Conservation (phyloP, 2,888 invertebrate genomes). For the Sepioteuthis lessoniana region DNA sequence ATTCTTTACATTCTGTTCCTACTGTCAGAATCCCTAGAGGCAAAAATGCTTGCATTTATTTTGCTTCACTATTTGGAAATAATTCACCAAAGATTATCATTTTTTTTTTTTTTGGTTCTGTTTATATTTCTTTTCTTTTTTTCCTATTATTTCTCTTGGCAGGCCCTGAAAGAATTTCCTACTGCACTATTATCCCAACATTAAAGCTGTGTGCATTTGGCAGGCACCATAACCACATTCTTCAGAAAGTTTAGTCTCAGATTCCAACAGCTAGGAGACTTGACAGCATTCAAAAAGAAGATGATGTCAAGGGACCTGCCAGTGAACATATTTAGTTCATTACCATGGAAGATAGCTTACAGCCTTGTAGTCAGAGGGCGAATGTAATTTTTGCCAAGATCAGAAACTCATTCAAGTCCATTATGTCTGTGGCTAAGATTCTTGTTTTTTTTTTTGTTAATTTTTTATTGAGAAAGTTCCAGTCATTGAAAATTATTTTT, state of each 20-base stretch:
- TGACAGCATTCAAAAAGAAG: conserved; percentile 25
- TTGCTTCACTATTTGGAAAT: not conserved
- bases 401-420: not conserved
- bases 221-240: conserved; percentile 12
- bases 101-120: not conserved
- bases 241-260: conserved; percentile 18
- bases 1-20: not conserved
- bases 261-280: not conserved
- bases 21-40: not conserved
- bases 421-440: not conserved
- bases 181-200: not conserved
- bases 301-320: conserved; percentile 21
- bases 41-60: not conserved
- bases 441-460: no score
- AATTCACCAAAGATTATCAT: not conserved
- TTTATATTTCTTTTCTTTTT: not conserved
- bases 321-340: not conserved
- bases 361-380: not conserved
- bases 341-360: not conserved
- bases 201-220: conserved; percentile 21
- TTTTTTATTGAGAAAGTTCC: not conserved
- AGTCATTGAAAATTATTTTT: not conserved
- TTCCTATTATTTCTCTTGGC: not conserved
- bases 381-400: not conserved
- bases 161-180: not conserved